A percentile compares a stretch with the other conserved stretches of the same genome.
Evolutionary conservation across 2,113 vertebrate species (phyloP).

Genomic region (Coregonus clupeaformis): DNA sequence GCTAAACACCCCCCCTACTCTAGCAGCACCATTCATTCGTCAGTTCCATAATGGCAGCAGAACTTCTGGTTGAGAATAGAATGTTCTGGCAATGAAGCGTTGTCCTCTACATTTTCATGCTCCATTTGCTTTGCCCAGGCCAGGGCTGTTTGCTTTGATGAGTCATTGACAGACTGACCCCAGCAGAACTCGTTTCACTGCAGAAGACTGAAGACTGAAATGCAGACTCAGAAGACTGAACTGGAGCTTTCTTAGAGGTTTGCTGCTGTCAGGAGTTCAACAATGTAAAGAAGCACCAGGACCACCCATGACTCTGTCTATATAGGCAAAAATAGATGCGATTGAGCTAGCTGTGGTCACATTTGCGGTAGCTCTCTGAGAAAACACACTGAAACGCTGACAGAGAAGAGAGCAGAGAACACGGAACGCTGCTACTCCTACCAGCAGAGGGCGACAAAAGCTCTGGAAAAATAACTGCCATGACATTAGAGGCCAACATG

Average conservation of each 20-base stretch:
- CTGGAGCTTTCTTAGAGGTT: neutral
- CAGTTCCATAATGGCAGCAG: conserved; percentile 41
- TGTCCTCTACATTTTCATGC: conserved; percentile 40
- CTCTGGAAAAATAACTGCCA: conserved; percentile 41
- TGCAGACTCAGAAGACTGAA: neutral
- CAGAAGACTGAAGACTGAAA: too few species aligned
- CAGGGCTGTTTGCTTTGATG: neutral
- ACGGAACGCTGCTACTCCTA: neutral
- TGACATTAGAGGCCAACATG: conserved; percentile 45
- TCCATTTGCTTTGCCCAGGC: conserved; percentile 23
- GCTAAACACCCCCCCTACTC: conserved; percentile 17
- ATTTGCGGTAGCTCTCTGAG: conserved; percentile 46
- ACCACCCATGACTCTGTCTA: conserved; percentile 54
- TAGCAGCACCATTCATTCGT: conserved; percentile 9
- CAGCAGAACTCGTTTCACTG: conserved; percentile 37
- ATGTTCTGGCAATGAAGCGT: conserved; percentile 46
- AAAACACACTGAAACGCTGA: conserved; percentile 47
- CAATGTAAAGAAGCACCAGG: conserved; percentile 50
- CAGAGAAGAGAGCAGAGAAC: neutral
- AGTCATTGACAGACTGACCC: conserved; percentile 57
- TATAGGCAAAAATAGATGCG: conserved; percentile 52
- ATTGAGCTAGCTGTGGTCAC: conserved; percentile 33
- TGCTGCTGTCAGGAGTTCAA: conserved; percentile 57
- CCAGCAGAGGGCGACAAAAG: conserved; percentile 64
- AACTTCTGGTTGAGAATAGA: conserved; percentile 34